phyloP scores from a whole-genome alignment of 2,888 invertebrate species.

The Meta bourneti region DNA sequence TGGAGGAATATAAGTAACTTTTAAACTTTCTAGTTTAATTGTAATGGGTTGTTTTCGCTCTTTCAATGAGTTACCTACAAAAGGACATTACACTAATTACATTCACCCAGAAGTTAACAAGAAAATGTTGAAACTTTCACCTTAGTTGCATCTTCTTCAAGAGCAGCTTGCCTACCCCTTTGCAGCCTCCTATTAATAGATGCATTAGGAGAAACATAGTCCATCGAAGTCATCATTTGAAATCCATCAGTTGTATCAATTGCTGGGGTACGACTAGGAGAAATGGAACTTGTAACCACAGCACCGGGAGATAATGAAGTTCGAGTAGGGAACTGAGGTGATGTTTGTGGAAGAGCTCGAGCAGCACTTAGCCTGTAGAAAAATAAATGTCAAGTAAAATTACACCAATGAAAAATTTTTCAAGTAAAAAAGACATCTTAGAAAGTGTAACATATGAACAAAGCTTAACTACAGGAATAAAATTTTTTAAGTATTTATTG shows the following conservation, averaged over 20 bases:
- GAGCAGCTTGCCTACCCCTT: constrained; percentile 69
- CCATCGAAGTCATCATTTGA: constrained; percentile 65
- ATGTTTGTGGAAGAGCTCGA: constrained; percentile 72
- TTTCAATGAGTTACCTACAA: too few species aligned
- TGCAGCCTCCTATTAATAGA: constrained; percentile 74
- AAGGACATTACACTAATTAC: too few species aligned
- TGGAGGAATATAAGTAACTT: too few species aligned
- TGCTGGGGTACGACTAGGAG: constrained; percentile 72
- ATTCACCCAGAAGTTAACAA: too few species aligned
- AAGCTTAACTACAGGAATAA: not conserved
- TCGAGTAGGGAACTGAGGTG: constrained; percentile 67
- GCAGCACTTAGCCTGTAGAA: constrained; percentile 58
- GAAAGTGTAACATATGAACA: not conserved
- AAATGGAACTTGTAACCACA: constrained; percentile 69
- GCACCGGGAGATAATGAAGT: constrained; percentile 70
- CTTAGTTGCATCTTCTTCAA: constrained; percentile 74
- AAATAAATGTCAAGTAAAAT: too few species aligned
- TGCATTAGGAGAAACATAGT: constrained; percentile 74
- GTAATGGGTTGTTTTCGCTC: too few species aligned
- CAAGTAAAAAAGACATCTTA: not conserved
- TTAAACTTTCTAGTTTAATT: too few species aligned
- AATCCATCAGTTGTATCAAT: constrained; percentile 69
- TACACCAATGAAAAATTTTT: not conserved
- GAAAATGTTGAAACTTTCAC: not conserved
- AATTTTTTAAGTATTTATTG: not conserved